Evolutionary conservation across 2,113 vertebrate genomes (phyloP).

Genomic region (Tragelaphus buxtoni): DNA sequence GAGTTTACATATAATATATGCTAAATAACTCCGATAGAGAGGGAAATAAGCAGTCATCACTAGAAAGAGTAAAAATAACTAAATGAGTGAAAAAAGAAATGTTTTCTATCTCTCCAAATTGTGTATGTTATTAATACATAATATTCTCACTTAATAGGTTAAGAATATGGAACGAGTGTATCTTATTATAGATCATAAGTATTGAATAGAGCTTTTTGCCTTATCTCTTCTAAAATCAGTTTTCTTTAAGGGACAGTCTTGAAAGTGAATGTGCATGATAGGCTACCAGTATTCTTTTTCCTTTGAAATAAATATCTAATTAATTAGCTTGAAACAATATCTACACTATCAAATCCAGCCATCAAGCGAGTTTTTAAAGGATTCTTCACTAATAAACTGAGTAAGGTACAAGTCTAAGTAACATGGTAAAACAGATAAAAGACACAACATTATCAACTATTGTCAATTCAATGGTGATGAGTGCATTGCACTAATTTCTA

Average conservation of each 20-base stretch:
- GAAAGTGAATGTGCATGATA: neutral
- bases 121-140: neutral
- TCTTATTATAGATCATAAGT: neutral
- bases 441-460: neutral
- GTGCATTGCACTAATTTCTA: neutral
- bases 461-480: neutral
- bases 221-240: neutral
- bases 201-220: neutral
- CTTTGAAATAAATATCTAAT: neutral
- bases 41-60: neutral
- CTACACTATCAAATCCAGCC: neutral
- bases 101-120: neutral
- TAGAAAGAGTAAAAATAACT: slow-evolving; percentile 10
- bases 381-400: neutral
- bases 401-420: neutral
- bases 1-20: neutral
- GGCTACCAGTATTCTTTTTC: neutral
- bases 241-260: neutral
- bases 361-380: neutral
- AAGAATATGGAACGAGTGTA: neutral
- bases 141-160: neutral
- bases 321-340: neutral
- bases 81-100: slow-evolving; percentile 16
- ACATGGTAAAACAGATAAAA: neutral
- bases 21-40: neutral